phyloP scores from a whole-genome alignment of 2,797 vertebrate species.

The Enteromius radiatus region DNA sequence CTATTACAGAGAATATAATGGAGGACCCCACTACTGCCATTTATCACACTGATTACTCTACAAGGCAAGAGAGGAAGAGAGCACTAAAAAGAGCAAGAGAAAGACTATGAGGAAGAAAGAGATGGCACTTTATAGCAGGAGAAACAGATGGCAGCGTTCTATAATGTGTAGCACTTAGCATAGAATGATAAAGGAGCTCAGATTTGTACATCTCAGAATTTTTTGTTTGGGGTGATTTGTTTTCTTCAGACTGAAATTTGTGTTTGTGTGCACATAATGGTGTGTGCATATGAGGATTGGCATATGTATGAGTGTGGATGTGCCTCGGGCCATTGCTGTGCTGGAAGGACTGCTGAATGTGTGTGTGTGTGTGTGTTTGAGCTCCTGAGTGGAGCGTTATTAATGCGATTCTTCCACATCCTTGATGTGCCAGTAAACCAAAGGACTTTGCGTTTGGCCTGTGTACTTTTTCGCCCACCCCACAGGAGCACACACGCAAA shows the following conservation, averaged over 20 bases:
- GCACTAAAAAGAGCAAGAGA: slow-evolving; percentile 9
- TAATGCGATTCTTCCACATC: slow-evolving; percentile 62
- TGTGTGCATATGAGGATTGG: slow-evolving; percentile 36
- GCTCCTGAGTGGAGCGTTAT: slow-evolving; percentile 49
- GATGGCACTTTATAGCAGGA: slow-evolving; percentile 3
- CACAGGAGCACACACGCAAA: slow-evolving; percentile 19
- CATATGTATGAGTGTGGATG: slow-evolving; percentile 41
- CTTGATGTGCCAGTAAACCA: slow-evolving; percentile 54
- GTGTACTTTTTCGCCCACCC: slow-evolving; percentile 29
- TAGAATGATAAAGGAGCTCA: slow-evolving; percentile 22
- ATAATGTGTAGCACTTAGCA: slow-evolving; percentile 18
- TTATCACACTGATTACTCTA: slow-evolving; percentile 24
- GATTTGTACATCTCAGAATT: slow-evolving; percentile 19
- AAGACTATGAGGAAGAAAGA: not conserved
- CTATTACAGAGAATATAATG: slow-evolving; percentile 15
- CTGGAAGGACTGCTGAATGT: slow-evolving; percentile 17
- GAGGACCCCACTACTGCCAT: slow-evolving; percentile 20
- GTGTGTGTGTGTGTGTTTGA: slow-evolving; percentile 9
- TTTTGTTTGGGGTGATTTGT: slow-evolving; percentile 39
- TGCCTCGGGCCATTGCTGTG: slow-evolving; percentile 4
- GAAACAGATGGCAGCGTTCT: slow-evolving; percentile 36
- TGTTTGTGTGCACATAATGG: slow-evolving; percentile 21
- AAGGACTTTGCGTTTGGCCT: slow-evolving; percentile 37
- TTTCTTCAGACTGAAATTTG: slow-evolving; percentile 33
- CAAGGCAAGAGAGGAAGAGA: not conserved